Conservation (phyloP, 2,888 invertebrate genomes). For the Coenonympha arcania region DNA sequence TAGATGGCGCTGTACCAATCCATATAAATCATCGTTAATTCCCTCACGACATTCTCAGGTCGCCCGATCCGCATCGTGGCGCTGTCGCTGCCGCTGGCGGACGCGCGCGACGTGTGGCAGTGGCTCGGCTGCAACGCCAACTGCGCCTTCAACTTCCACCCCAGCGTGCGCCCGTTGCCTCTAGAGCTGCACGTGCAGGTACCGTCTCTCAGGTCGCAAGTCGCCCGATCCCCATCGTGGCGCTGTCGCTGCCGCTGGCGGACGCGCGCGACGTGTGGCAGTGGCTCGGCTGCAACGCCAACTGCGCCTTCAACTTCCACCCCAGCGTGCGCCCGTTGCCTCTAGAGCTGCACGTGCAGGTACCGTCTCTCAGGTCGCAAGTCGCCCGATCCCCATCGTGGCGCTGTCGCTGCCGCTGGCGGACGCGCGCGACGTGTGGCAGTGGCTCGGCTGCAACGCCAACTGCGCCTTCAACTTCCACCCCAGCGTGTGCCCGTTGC, state of each 20-base stretch:
- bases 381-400: too few species aligned
- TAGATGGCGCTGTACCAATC: not conserved
- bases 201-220: too few species aligned
- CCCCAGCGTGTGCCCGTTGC: constrained; percentile 96
- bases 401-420: constrained; percentile 95
- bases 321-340: constrained; percentile 97
- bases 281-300: constrained; percentile 96
- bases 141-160: constrained; percentile 98
- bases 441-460: constrained; percentile 96
- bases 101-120: constrained; percentile 95
- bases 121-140: constrained; percentile 97
- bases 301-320: constrained; percentile 98
- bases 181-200: constrained; percentile 85
- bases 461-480: constrained; percentile 98
- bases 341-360: constrained; percentile 85
- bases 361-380: not conserved
- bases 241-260: constrained; percentile 92
- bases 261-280: constrained; percentile 96
- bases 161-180: constrained; percentile 95
- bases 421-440: constrained; percentile 95
- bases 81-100: constrained; percentile 92
- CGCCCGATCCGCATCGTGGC: constrained; percentile 94
- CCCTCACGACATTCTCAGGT: constrained; percentile 39
- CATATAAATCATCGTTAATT: not conserved
- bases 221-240: constrained; percentile 91